These are phyloP conservation scores for Catamblyrhynchus diadema DNA, from an alignment of 2,797 vertebrate species.

Conservation along the genomic window DNA sequence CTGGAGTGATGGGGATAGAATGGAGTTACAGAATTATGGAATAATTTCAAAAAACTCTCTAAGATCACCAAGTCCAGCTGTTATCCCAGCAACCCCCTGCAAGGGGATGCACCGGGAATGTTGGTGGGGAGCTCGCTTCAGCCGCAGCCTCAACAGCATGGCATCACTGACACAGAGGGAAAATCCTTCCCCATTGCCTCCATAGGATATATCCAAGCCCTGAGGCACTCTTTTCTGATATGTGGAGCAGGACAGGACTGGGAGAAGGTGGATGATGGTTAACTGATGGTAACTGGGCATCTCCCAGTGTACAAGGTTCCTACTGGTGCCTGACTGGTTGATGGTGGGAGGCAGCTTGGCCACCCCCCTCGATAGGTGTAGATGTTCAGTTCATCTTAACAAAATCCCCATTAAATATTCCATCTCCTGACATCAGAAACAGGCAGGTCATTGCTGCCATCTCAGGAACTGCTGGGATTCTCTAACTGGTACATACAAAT, in stretches of 20 bases:
- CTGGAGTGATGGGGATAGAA: not conserved
- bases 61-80: not conserved
- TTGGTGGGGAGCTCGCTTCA: not conserved
- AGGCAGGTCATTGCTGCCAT: not conserved
- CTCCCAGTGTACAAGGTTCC: not conserved
- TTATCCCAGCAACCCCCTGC: not conserved
- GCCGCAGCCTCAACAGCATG: fast-evolving
- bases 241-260: not conserved
- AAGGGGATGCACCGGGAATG: not conserved
- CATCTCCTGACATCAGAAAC: not conserved
- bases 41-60: not conserved
- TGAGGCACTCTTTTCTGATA: not conserved
- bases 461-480: not conserved
- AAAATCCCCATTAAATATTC: not conserved
- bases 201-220: not conserved
- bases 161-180: not conserved
- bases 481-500: not conserved
- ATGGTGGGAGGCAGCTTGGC: not conserved
- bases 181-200: not conserved
- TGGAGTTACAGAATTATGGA: not conserved
- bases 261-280: not conserved
- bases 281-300: not conserved
- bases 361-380: fast-evolving
- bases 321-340: not conserved
- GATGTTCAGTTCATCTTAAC: not conserved